phyloP scores from a whole-genome alignment of 2,797 vertebrate genomes.

The Anabacerthia variegaticeps region DNA sequence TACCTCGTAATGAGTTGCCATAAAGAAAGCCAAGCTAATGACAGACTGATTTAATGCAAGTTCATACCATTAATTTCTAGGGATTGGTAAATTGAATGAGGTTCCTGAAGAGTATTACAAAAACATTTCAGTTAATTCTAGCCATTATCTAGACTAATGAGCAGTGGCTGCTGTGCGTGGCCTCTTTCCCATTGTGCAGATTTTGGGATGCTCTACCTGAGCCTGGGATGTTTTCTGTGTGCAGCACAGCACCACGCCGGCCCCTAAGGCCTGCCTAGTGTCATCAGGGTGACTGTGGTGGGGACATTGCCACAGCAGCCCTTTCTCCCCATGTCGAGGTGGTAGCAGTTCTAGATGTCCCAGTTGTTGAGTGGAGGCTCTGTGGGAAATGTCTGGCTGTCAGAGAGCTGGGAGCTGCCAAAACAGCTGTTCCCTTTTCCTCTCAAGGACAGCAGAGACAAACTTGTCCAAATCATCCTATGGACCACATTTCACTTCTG shows the following conservation, averaged over 20 bases:
- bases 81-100: conserved; percentile 41
- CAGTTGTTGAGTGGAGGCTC: not conserved
- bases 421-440: not conserved
- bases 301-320: not conserved
- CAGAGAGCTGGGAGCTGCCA: not conserved
- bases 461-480: not conserved
- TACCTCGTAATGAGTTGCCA: conserved; percentile 35
- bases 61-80: conserved; percentile 55
- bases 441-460: not conserved
- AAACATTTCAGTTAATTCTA: conserved; percentile 37
- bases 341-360: not conserved
- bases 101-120: conserved; percentile 38
- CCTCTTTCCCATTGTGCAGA: not conserved
- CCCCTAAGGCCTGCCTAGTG: not conserved
- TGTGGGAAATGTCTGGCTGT: not conserved
- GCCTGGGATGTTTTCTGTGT: not conserved
- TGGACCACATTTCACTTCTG: not conserved
- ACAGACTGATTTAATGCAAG: conserved; percentile 56
- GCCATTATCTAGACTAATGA: conserved; percentile 45
- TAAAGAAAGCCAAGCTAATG: conserved; percentile 22
- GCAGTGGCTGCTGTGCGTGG: conserved; percentile 7
- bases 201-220: not conserved
- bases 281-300: accelerated
- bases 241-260: not conserved
- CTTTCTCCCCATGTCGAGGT: accelerated